Base-by-base conservation (phyloP, 2,888 invertebrate species). In the Neoascia interrupta region DNA sequence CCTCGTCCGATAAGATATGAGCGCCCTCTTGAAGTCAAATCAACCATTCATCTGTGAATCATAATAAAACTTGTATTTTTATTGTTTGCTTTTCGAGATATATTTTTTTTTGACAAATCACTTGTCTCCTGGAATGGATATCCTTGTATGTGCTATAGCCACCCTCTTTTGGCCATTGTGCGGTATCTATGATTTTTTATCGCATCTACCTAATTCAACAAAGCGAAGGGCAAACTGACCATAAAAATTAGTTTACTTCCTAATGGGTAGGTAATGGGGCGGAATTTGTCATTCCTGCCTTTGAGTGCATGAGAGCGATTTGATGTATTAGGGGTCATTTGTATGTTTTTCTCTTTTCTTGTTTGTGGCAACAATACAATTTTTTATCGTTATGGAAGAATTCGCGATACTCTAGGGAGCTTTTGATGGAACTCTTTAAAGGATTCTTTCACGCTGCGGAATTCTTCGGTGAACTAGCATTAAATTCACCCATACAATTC, bases 191-290 rank as follows among this genome's bases (percentile, higher is more conserved):
- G 31, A 63, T 47, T 56, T 56, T 58, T 70, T 72, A 73, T 79
- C 66, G 73, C 54, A 66, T 15, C 43, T 68, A 79, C 79, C 73
- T 79, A 66, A 66, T 79, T 28, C 73, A 43, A 73, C 73, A 73
- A 66, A 61, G 68, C 54, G 41, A 36, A 68, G 43, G 85, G 82
- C 84, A 83, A 85, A 83, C 84, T 84, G 84, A 85, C 84, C 86
- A 84, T 83, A 83, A 84, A 84, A 85, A 86, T 86, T 86, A 84
- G 86, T 85, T 84, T 83, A 83, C 82, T 82, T 84, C 63, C 69
- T 81, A 81, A 81, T 81, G 79, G 73, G 73, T 56, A 73, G 73
- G 79, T 79, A 79, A 79, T 81, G 76, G 76, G 69, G 68, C 64
- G 76, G 76, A 82, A 82, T 81, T 81, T 82, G 64, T 73, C 81